Evolutionary conservation across 2,797 vertebrate genomes (phyloP).

Genomic region (Microcaecilia unicolor): DNA sequence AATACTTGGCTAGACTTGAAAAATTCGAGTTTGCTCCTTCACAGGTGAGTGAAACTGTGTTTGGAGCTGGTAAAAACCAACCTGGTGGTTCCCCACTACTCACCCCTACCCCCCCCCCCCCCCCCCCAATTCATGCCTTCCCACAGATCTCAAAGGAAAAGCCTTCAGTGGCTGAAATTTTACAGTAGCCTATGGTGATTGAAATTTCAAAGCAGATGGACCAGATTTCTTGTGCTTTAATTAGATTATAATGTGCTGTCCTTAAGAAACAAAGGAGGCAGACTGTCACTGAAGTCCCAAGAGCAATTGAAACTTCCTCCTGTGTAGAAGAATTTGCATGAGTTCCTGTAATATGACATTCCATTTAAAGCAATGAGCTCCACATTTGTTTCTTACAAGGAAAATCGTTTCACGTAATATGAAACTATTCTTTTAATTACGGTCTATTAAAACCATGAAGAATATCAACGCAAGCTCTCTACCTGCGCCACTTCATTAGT

Average conservation of each 20-base stretch:
- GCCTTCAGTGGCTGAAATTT: constrained; percentile 12
- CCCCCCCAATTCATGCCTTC: background rate
- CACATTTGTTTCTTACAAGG: background rate
- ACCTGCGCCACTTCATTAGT: too few species aligned
- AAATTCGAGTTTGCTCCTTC: constrained; percentile 27
- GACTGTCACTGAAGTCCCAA: constrained; percentile 13
- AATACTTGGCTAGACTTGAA: constrained; percentile 20
- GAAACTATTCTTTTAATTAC: too few species aligned
- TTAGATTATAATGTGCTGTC: constrained; percentile 30
- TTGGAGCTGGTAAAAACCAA: constrained; percentile 9
- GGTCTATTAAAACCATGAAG: too few species aligned
- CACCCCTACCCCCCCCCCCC: background rate
- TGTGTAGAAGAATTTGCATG: constrained; percentile 13
- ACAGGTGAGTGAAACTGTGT: constrained; percentile 24
- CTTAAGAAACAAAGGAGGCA: constrained; percentile 33
- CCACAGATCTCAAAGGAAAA: background rate
- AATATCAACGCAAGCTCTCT: too few species aligned
- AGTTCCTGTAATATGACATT: background rate
- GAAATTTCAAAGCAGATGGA: constrained; percentile 29
- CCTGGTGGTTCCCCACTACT: constrained; percentile 1
- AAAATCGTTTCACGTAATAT: too few species aligned
- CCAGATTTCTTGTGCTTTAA: constrained; percentile 36
- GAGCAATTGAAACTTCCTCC: constrained; percentile 20
- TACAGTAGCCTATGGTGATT: constrained; percentile 16
- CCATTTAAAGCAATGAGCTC: background rate